phyloP scores from a whole-genome alignment of 2,797 vertebrate species.

The Enteromius thamalakanensis region DNA sequence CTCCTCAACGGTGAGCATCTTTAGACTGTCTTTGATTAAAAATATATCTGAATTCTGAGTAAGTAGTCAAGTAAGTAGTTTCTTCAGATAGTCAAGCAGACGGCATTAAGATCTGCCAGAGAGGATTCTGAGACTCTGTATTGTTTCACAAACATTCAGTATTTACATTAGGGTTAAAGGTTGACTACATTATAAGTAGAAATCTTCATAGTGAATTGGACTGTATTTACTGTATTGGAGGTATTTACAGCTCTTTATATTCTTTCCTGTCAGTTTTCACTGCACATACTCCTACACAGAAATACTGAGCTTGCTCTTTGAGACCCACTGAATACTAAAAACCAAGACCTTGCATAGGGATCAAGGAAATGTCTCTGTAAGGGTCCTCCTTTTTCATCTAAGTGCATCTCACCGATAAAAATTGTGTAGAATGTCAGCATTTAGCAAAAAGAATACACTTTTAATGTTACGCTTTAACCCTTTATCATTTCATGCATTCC shows the following conservation, averaged over 20 bases:
- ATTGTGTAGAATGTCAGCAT: background rate
- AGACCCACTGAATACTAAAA: background rate
- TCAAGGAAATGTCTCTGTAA: background rate
- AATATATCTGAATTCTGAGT: background rate
- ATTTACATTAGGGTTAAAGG: background rate
- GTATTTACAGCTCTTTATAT: background rate
- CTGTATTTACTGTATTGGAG: background rate
- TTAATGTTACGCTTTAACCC: background rate
- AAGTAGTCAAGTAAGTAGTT: background rate
- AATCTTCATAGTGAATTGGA: background rate
- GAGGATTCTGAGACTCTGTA: background rate
- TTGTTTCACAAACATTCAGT: background rate
- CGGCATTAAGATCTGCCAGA: background rate
- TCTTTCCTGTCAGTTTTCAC: background rate
- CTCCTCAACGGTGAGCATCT: conserved; percentile 8
- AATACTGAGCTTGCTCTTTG: conserved; percentile 6
- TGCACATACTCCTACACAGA: background rate
- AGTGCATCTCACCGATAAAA: background rate
- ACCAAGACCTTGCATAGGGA: background rate
- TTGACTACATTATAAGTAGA: background rate
- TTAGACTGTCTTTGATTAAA: conserved; percentile 1
- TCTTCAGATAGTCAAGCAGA: background rate
- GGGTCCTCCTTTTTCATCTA: background rate
- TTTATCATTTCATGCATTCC: background rate
- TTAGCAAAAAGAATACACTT: background rate